Percentiles rank a stretch among this genome's conserved stretches.
Evolutionary conservation across 2,113 vertebrate genomes (phyloP).

Genomic region (Haliaeetus leucogaster): DNA sequence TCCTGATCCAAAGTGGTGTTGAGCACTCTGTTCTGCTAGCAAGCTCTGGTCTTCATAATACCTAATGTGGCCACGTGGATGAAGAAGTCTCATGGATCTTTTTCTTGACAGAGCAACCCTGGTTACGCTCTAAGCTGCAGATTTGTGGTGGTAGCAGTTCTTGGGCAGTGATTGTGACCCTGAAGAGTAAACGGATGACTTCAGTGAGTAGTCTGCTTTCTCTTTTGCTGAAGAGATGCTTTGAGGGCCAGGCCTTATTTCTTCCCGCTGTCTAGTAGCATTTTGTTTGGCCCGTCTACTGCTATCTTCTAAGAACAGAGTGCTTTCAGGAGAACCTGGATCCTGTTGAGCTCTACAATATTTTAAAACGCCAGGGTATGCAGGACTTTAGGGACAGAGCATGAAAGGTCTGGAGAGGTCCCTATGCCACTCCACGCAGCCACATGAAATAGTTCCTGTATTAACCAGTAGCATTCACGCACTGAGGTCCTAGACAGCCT

Average conservation of each 20-base stretch:
- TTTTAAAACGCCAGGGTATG: background rate
- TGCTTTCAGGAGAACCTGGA: background rate
- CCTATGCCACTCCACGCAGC: background rate
- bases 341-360: background rate
- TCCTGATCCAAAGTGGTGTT: background rate
- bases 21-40: background rate
- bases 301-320: background rate
- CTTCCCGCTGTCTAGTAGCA: background rate
- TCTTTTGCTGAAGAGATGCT: background rate
- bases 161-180: background rate
- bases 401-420: background rate
- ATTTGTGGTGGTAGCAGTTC: background rate
- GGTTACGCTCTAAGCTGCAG: background rate
- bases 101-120: background rate
- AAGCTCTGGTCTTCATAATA: background rate
- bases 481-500: background rate
- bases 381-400: background rate
- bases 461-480: background rate
- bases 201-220: background rate
- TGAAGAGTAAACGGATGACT: background rate
- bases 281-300: background rate
- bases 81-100: fast-evolving
- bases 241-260: background rate
- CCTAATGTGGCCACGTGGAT: background rate
- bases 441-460: background rate